Evolutionary conservation across 2,797 vertebrate genomes (phyloP), one percentile per base, ranked within the genome.

Genomic region (Apogon hyalosoma): DNA sequence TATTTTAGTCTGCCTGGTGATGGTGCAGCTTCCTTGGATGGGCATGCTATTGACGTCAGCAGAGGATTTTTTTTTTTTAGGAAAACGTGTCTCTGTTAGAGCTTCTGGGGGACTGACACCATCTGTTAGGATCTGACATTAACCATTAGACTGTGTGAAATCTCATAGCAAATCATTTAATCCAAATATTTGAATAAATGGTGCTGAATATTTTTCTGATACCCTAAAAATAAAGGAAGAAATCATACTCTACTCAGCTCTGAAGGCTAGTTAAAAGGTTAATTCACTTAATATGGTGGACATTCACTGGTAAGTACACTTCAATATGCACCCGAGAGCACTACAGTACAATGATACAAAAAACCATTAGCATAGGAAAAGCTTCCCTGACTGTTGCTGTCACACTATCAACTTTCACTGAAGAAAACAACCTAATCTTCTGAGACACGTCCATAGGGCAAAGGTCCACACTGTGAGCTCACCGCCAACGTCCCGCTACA

Each of bases 61-160:
- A 4, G 6, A 39, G 48, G 24, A 65, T 31, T 0, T 74, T 62
- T 43, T n/a, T n/a, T n/a, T 59, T 75, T 65, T 39, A 67, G 81
- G 66, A 76, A 83, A 83, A 67, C 7, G 6, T n/a, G 38, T 63
- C 14, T 11, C 42, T 53, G 62, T 53, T 64, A 75, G 42, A 58
- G 13, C 11, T 45, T 62, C 38, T 67, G 66, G 61, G 76, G 50
- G 62, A 78, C 52, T 12, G 45, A 58, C 28, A 77, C 45, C 60
- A 66, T 70, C 56, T 75, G 74, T 58, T 19, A 28, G 61, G 13
- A 18, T 66, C 28, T 49, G 66, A 48, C n/a, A 33, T 41, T 59
- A 54, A 66, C 47, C 19, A 63, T 42, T 6, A 28, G 33, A 14
- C 10, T 64, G 36, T 13, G 53, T 42, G 24, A 41, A 11, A 6